These are phyloP conservation scores for Cetoscarus ocellatus DNA, from an alignment of 2,797 vertebrate species.

Conservation along the genomic window DNA sequence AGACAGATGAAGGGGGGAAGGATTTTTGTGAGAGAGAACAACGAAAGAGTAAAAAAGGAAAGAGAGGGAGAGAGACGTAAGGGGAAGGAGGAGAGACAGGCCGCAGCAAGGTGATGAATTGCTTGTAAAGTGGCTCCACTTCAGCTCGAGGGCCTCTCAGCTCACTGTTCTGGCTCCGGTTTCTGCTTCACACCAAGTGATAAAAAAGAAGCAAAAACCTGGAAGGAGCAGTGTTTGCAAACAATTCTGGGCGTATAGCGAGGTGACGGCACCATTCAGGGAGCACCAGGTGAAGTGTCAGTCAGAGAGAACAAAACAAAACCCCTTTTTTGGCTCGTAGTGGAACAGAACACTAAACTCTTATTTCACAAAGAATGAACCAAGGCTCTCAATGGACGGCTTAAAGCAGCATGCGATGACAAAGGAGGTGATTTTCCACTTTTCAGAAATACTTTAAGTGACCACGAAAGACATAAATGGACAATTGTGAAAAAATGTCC, in stretches of 20 bases:
- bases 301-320: background rate
- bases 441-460: no score
- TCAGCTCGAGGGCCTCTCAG: constrained; percentile 69
- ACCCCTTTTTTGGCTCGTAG: no score
- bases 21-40: constrained; percentile 27
- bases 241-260: constrained; percentile 10
- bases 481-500: no score
- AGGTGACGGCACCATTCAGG: constrained; percentile 17
- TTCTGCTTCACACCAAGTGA: constrained; percentile 35
- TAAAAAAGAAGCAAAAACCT: constrained; percentile 40
- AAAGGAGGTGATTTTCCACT: no score
- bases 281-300: background rate
- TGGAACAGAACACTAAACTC: no score
- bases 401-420: no score
- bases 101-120: constrained; percentile 76
- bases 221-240: constrained; percentile 37
- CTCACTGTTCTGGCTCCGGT: constrained; percentile 41
- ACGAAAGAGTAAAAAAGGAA: constrained; percentile 15
- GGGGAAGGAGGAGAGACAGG: constrained; percentile 57
- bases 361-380: no score
- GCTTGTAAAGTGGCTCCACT: constrained; percentile 76
- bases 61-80: constrained; percentile 64
- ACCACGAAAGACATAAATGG: no score
- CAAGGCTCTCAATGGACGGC: no score
- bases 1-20: constrained; percentile 59